Base-by-base conservation (phyloP, 2,113 vertebrate genomes). In the Tachysurus fulvidraco region DNA sequence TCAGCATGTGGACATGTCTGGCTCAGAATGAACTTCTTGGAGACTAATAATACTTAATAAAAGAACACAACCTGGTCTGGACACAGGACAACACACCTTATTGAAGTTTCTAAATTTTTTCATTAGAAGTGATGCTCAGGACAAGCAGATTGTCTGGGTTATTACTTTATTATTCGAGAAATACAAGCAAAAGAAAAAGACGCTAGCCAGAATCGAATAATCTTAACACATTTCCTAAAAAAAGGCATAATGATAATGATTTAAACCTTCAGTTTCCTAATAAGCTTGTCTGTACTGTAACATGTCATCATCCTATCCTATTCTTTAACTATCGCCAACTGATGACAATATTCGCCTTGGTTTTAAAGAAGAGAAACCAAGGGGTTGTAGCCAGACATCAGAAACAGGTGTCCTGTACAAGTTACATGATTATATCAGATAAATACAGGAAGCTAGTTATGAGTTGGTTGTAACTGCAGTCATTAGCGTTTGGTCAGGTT, bases 21-120 rank as follows among this genome's bases (percentile, higher is more conserved):
- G 88, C 64, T 80, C 85, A 74, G 80, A 83, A 69, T 60, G 64
- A 85, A 85, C 79, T 67, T 46, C 79, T 69, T 65, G 67, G 59
- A 65, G 52, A 71, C 64, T 30, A 36, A 80, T 57, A 25, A 10
- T 36, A 4, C 28, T 59, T 12, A 80, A 36, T 59, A 80, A 80
- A 59, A 57, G 5, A 50, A 79, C 76, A 79, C 52, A 3, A 11
- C 52, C 52, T 0, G 8, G 3, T 57, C 14, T 30, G 77, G 50
- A 57, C 17, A 57, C 52, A 30, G 11, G n/a, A 52, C 28, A 17
- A 79, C 52, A 8, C 8, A 4, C 52, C 28, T 21, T 57, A 79
- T 79, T 79, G 55, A 80, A 30, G n/a, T 57, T 46, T 19, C 41
- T 23, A 25, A 17, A 71, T 69, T 36, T 69, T 36, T 69, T 74